These are phyloP conservation scores for Xiphophorus maculatus DNA, from an alignment of 2,113 vertebrate genomes.

Conservation along the genomic window DNA sequence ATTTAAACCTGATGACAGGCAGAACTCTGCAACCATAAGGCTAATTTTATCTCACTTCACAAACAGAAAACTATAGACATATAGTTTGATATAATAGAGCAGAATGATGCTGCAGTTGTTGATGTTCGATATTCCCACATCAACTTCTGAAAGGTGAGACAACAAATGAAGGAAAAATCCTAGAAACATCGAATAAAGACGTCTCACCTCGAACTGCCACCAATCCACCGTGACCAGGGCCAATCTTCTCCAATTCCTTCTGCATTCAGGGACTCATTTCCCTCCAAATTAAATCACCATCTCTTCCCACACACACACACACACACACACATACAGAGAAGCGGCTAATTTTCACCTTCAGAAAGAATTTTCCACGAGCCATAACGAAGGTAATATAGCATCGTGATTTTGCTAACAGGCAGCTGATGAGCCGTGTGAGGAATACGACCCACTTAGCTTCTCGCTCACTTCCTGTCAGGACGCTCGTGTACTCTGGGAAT, in stretches of 20 bases:
- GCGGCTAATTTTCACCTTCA: constrained; percentile 48
- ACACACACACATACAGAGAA: constrained; percentile 12
- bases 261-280: constrained; percentile 54
- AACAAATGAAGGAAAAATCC: not conserved
- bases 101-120: not conserved
- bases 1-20: not conserved
- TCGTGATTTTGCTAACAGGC: constrained; percentile 27
- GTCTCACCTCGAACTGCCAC: constrained; percentile 20
- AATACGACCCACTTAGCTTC: constrained; percentile 3
- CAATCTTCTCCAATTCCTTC: constrained; percentile 11
- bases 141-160: not conserved
- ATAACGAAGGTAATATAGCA: constrained; percentile 10
- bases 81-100: not conserved
- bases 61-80: not conserved
- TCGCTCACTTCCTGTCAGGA: not conserved
- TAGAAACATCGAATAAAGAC: constrained; percentile 7
- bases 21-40: constrained; percentile 6
- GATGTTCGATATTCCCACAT: not conserved
- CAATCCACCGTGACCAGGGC: constrained; percentile 17
- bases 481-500: not conserved
- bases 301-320: constrained; percentile 12
- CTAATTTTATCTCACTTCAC: constrained; percentile 4
- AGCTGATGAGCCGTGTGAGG: constrained; percentile 31
- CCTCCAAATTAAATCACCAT: constrained; percentile 49
- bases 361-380: constrained; percentile 35